phyloP scores from a whole-genome alignment of 2,113 vertebrate species.

The Hippoglossus stenolepis region DNA sequence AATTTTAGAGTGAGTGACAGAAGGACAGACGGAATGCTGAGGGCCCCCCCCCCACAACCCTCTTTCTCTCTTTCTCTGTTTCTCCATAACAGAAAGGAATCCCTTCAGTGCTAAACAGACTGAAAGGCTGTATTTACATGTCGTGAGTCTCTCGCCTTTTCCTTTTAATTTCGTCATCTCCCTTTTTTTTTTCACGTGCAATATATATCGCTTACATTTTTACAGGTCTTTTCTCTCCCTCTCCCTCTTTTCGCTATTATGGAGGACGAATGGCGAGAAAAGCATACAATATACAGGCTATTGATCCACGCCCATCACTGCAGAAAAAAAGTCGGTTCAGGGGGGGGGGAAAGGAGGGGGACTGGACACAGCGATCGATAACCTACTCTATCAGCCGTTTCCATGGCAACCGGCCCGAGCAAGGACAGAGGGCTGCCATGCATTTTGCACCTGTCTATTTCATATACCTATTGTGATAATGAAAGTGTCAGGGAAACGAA shows the following conservation, averaged over 20 bases:
- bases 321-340: slow-evolving; percentile 85
- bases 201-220: slow-evolving; percentile 67
- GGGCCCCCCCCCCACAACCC: slow-evolving; percentile 2
- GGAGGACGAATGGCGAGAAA: slow-evolving; percentile 80
- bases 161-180: slow-evolving; percentile 1
- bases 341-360: slow-evolving; percentile 58
- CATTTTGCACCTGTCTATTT: slow-evolving; percentile 84
- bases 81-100: neutral
- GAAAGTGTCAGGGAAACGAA: slow-evolving; percentile 78
- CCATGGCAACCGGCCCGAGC: slow-evolving; percentile 85
- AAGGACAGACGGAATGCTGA: slow-evolving; percentile 43
- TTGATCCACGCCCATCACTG: slow-evolving; percentile 87
- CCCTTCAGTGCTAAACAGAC: neutral
- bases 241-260: slow-evolving; percentile 67
- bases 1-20: slow-evolving; percentile 54
- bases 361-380: slow-evolving; percentile 89
- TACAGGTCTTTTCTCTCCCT: slow-evolving; percentile 54
- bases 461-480: slow-evolving; percentile 78
- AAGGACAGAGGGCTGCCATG: slow-evolving; percentile 84
- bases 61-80: slow-evolving; percentile 12
- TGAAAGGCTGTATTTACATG: slow-evolving; percentile 32
- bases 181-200: slow-evolving; percentile 32
- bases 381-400: slow-evolving; percentile 88
- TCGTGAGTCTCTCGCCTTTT: slow-evolving; percentile 2
- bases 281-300: slow-evolving; percentile 86